Evolutionary conservation across 2,888 invertebrate genomes (phyloP), one percentile per base, ranked within the genome.

Genomic region (Cistogaster globosa): DNA sequence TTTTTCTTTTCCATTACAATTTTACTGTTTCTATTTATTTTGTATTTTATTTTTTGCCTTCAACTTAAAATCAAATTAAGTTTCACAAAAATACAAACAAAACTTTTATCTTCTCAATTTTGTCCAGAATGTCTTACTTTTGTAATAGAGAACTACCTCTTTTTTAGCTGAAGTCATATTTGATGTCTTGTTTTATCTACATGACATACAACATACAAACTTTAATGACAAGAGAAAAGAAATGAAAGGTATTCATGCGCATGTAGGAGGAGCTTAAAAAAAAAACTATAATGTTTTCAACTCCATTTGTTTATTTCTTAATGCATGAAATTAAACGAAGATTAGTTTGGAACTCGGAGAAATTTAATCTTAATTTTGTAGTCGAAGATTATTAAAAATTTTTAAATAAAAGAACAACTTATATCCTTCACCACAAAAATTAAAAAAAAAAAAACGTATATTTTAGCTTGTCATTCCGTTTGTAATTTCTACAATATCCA

Each of bases 321-420:
- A n/a, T n/a, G n/a, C n/a, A n/a, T n/a, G n/a, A n/a, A n/a, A n/a
- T n/a, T n/a, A n/a, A n/a, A n/a, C n/a, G n/a, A n/a, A n/a, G 91
- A 91, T 91, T 91, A 90, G 89, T 90, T 89, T 87, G 87, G 87
- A 88, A 87, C 65, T 72, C 26, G 14, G 48, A n/a, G 38, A 22
- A 71, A 57, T 38, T n/a, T n/a, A 0, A n/a, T 48, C 48, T 48
- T 48, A 48, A 48, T n/a, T 48, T 48, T n/a, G n/a, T 48, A 4
- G 48, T 5, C n/a, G n/a, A 48, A 32, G 48, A 48, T 42, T 42
- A 4, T 12, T 7, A 32, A 32, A 32, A 32, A 5, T 7, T 0
- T 8, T 8, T 7, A 32, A 32, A 32, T 32, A 32, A 32, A 32
- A 32, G 32, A 7, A 32, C 5, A 32, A 32, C 2, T 4, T 4